Conservation (phyloP, 2,797 vertebrate genomes). For the Rhinophrynus dorsalis region DNA sequence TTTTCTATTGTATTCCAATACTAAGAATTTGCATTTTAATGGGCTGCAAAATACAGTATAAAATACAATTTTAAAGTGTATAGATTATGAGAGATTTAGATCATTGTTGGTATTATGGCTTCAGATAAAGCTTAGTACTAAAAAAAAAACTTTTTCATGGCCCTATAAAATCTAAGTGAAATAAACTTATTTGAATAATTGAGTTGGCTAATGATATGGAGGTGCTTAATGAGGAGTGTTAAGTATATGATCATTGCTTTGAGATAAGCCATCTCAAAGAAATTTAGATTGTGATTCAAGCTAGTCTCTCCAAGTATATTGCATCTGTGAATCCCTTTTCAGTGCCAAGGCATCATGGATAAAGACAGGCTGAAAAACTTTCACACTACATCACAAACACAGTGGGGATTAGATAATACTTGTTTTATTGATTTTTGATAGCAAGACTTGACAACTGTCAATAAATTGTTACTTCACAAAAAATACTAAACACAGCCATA, state of each 20-base stretch:
- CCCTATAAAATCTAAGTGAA: constrained; percentile 28
- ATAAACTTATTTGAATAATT: constrained; percentile 44
- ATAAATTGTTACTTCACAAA: too few relatives aligned
- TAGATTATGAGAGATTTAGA: constrained; percentile 36
- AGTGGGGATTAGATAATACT: too few relatives aligned
- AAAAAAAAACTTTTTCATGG: constrained; percentile 35
- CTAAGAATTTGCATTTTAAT: constrained; percentile 46
- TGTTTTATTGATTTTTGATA: too few relatives aligned
- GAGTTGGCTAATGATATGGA: constrained; percentile 29
- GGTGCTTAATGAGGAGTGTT: constrained; percentile 1
- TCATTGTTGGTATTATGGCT: constrained; percentile 35
- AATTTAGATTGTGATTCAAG: background rate
- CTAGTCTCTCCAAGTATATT: background rate
- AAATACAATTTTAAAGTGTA: constrained; percentile 33
- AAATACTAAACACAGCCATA: too few relatives aligned
- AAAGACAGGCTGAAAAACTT: too few relatives aligned
- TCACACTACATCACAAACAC: too few relatives aligned
- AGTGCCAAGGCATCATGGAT: too few relatives aligned
- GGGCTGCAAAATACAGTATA: constrained; percentile 30
- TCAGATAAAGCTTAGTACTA: constrained; percentile 19
- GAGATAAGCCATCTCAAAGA: background rate
- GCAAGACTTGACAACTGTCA: too few relatives aligned
- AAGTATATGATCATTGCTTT: constrained; percentile 3
- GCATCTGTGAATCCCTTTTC: background rate
- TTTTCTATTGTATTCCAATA: constrained; percentile 14